These are phyloP conservation scores for Kryphioiulus occultus DNA, from an alignment of 2,888 invertebrate genomes.

Conservation along the genomic window DNA sequence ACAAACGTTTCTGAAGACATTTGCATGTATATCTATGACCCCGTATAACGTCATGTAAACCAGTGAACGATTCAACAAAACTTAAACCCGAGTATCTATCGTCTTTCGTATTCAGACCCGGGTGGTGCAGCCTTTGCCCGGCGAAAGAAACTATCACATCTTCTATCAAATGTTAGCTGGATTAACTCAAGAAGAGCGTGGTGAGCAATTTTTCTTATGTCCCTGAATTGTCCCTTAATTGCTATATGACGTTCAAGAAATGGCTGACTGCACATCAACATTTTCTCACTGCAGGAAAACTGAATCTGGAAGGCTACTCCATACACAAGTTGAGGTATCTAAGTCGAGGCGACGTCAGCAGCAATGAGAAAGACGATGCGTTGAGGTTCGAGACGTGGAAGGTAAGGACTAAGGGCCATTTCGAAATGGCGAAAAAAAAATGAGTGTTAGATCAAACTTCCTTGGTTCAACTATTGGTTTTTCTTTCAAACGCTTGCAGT, in stretches of 20 bases:
- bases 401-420: slow-evolving; percentile 69
- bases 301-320: slow-evolving; percentile 86
- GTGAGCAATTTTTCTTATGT: slow-evolving; percentile 12
- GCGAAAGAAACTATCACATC: slow-evolving; percentile 95
- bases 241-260: background rate
- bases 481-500: slow-evolving; percentile 55
- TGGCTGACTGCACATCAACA: background rate
- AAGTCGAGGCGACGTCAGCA: slow-evolving; percentile 75
- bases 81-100: slow-evolving; percentile 27
- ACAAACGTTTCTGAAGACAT: too few species aligned
- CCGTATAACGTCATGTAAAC: too few species aligned
- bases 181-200: slow-evolving; percentile 67
- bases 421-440: too few species aligned
- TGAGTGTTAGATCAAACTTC: background rate
- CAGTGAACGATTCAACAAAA: background rate
- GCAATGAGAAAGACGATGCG: slow-evolving; percentile 77
- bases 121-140: slow-evolving; percentile 68
- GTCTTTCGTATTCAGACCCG: slow-evolving; percentile 33
- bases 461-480: background rate
- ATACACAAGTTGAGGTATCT: slow-evolving; percentile 83
- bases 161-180: slow-evolving; percentile 96
- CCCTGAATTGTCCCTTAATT: background rate
- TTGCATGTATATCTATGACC: too few species aligned
- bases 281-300: slow-evolving; percentile 68
- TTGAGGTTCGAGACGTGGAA: slow-evolving; percentile 89